Percentiles rank a stretch among this genome's conserved stretches.
Conservation (phyloP, 2,113 vertebrate genomes). For the Apodemus sylvaticus region DNA sequence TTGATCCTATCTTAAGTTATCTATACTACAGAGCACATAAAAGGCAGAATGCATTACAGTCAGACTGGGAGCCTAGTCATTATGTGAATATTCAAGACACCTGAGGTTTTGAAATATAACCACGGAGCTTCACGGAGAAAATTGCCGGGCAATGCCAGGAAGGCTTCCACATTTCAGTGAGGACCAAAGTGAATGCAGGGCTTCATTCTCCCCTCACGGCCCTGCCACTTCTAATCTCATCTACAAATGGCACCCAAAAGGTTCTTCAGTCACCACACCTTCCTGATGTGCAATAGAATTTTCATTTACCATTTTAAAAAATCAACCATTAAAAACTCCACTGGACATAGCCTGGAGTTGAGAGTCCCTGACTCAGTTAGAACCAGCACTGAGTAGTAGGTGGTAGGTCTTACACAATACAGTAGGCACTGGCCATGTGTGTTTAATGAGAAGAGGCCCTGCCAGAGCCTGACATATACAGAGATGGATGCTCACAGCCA, state of each 20-base stretch:
- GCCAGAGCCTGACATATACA: too few species aligned
- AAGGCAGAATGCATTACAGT: constrained; percentile 32
- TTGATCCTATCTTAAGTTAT: constrained; percentile 38
- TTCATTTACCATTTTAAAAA: constrained; percentile 14
- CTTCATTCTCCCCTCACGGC: not conserved
- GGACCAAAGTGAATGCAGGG: not conserved
- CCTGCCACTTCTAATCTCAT: constrained; percentile 21
- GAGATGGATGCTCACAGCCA: too few species aligned
- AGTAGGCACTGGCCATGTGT: not conserved
- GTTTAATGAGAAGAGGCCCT: too few species aligned
- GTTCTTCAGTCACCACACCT: not conserved
- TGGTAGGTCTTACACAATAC: not conserved
- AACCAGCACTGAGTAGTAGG: not conserved
- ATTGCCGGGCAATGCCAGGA: not conserved
- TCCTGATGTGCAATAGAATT: not conserved
- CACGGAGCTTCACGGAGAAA: constrained; percentile 29
- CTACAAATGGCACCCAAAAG: constrained; percentile 26
- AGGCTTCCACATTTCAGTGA: constrained; percentile 44
- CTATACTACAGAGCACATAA: not conserved
- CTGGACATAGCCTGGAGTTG: not conserved
- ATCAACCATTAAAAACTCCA: not conserved
- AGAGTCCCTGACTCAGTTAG: not conserved
- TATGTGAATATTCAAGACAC: constrained; percentile 1
- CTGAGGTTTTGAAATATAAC: constrained; percentile 48
- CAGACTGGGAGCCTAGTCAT: constrained; percentile 23